A percentile compares a stretch with the other conserved stretches of the same genome.
These are phyloP conservation scores for Coregonus ussuriensis DNA, from an alignment of 2,797 vertebrate genomes.

Conservation along the genomic window DNA sequence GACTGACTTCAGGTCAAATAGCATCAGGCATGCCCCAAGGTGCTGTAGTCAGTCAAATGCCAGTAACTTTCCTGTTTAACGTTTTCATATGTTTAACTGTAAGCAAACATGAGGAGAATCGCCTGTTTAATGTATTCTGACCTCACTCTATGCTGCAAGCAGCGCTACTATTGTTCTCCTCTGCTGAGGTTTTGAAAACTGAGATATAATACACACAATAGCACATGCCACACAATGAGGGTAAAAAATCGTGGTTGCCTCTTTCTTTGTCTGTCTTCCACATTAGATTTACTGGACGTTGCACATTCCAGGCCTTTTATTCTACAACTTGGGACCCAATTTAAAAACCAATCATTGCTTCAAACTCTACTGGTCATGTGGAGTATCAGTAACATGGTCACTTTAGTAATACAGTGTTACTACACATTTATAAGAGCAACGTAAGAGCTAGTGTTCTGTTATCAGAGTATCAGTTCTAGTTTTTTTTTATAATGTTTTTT, in stretches of 20 bases:
- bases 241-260: background rate
- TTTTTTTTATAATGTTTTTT: no score
- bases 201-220: conserved; percentile 22
- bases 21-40: no score
- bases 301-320: conserved; percentile 52
- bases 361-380: background rate
- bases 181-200: conserved; percentile 33
- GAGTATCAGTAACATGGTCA: no score
- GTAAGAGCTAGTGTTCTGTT: no score
- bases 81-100: background rate
- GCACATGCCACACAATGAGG: background rate
- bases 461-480: no score
- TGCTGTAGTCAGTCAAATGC: no score
- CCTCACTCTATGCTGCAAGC: background rate
- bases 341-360: conserved; percentile 26
- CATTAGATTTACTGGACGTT: conserved; percentile 26
- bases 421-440: no score
- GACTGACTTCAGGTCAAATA: no score
- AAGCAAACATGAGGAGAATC: no score
- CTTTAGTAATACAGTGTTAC: no score
- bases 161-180: conserved; percentile 21
- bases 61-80: background rate
- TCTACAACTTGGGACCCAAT: conserved; percentile 23
- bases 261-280: conserved; percentile 27
- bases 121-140: no score